Conservation (phyloP, 2,888 invertebrate genomes). For the Latrodectus elegans region DNA sequence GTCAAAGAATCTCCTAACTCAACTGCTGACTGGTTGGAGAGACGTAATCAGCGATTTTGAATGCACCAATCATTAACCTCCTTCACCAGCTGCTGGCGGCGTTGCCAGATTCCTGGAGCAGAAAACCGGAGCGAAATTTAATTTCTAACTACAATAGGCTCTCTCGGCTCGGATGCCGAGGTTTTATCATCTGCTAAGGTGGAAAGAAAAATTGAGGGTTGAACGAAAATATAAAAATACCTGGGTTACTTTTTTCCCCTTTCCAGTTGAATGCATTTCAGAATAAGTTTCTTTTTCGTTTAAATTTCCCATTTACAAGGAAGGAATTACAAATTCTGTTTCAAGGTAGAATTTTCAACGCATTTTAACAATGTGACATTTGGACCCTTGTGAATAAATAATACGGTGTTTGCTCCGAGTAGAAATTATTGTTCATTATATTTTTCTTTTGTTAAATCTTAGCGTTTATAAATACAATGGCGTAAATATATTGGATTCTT, state of each 20-base stretch:
- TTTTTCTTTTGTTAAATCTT: too few species aligned
- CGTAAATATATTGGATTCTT: too few species aligned
- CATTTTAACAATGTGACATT: too few species aligned
- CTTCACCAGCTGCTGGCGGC: constrained; percentile 1
- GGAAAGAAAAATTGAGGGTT: constrained; percentile 12
- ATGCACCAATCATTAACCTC: constrained; percentile 46
- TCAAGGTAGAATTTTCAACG: too few species aligned
- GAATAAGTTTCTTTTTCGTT: neutral
- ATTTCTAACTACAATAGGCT: constrained; percentile 41
- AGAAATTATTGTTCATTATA: too few species aligned
- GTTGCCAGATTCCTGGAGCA: constrained; percentile 20
- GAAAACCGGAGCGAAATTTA: constrained; percentile 33
- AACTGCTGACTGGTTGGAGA: constrained; percentile 9
- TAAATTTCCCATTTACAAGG: neutral
- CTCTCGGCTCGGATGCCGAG: neutral
- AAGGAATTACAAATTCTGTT: neutral
- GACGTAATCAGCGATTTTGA: constrained; percentile 32
- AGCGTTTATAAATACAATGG: too few species aligned
- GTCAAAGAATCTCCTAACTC: neutral
- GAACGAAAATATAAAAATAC: neutral
- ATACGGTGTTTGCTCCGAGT: too few species aligned
- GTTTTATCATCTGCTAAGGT: constrained; percentile 29
- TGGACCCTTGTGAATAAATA: too few species aligned
- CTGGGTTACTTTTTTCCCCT: neutral
- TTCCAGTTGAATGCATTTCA: neutral